Conservation (phyloP, 2,888 invertebrate genomes). For the Amphipyra berbera region DNA sequence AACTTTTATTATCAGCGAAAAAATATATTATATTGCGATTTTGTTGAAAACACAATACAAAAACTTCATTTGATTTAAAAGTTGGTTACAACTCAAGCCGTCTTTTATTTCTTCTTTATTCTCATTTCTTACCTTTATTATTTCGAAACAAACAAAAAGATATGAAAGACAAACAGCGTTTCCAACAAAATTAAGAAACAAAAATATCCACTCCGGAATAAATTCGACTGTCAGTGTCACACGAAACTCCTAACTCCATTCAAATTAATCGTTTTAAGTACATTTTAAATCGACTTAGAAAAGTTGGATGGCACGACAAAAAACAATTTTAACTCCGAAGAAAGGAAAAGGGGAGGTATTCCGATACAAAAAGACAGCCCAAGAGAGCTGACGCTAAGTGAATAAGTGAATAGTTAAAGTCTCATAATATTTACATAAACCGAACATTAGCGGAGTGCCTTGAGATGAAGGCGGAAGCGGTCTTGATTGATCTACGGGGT, state of each 20-base stretch:
- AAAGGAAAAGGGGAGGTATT: constrained; percentile 73
- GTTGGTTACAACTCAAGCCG: constrained; percentile 43
- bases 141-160: constrained; percentile 51
- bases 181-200: constrained; percentile 63
- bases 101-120: constrained; percentile 47
- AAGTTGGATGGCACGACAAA: constrained; percentile 71
- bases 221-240: constrained; percentile 71
- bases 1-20: too few relatives aligned
- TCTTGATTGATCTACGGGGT: constrained; percentile 40
- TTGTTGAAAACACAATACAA: constrained; percentile 31
- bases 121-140: constrained; percentile 54
- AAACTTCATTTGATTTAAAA: constrained; percentile 54
- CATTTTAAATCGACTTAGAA: constrained; percentile 76
- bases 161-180: constrained; percentile 55
- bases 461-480: constrained; percentile 68
- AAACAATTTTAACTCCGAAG: constrained; percentile 68
- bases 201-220: constrained; percentile 59
- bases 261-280: constrained; percentile 76
- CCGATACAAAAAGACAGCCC: constrained; percentile 82
- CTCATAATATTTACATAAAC: constrained; percentile 89
- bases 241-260: constrained; percentile 69
- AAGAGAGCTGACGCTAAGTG: constrained; percentile 84
- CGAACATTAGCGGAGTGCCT: constrained; percentile 81
- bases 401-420: constrained; percentile 89
- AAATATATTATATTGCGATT: constrained; percentile 15